These are phyloP conservation scores for Aphelinus atriplicis DNA, from an alignment of 1,140 invertebrate species.

Conservation along the genomic window DNA sequence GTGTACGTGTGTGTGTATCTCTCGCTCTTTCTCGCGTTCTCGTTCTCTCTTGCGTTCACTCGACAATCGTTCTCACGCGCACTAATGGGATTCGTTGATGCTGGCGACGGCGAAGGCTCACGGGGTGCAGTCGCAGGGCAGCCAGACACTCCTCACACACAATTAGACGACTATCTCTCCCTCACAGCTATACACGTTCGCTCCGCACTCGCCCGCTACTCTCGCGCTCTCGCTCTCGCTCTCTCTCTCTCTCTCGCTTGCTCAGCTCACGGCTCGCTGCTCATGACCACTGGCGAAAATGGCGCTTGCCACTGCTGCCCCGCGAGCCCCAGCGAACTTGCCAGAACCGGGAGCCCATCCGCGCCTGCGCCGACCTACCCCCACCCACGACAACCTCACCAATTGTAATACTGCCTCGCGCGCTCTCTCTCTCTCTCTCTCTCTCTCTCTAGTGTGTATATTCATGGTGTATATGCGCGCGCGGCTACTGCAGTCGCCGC, in stretches of 20 bases:
- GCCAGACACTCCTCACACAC: conserved; percentile 33
- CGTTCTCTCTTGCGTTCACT: neutral
- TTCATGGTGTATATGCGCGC: no score
- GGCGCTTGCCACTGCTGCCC: conserved; percentile 21
- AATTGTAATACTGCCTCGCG: neutral
- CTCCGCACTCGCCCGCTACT: no score
- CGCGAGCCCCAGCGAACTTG: conserved; percentile 1
- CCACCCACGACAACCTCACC: no score
- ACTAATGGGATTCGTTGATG: no score
- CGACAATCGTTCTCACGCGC: conserved; percentile 31
- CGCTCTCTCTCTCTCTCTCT: no score
- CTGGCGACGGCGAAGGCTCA: no score
- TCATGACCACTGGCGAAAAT: conserved; percentile 41
- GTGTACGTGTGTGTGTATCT: neutral
- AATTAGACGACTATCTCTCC: conserved; percentile 37
- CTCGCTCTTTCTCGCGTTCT: neutral
- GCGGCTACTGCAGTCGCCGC: no score
- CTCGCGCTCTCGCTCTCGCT: conserved; percentile 19
- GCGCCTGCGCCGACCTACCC: neutral
- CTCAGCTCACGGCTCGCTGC: conserved; percentile 25
- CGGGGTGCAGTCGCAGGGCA: neutral
- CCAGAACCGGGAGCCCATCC: conserved; percentile 3
- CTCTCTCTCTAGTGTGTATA: no score
- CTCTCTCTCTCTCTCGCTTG: conserved; percentile 23
- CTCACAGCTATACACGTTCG: conserved; percentile 29